Conservation (phyloP, 2,797 vertebrate genomes). For the Heteromormyrus szaboi region DNA sequence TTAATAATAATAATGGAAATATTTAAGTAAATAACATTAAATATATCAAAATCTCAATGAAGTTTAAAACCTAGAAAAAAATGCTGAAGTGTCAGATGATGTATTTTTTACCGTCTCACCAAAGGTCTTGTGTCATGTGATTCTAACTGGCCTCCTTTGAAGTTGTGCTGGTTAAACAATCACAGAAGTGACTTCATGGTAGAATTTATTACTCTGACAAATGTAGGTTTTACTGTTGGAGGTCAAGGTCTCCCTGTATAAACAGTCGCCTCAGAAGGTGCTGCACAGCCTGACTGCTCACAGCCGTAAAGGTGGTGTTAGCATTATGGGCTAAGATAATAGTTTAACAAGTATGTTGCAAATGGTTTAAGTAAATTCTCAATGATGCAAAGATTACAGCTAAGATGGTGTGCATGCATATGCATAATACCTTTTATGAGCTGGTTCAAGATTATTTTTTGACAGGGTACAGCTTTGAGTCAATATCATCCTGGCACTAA, state of each 20-base stretch:
- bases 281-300: neutral
- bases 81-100: neutral
- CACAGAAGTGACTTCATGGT: slow-evolving; percentile 46
- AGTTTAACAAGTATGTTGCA: neutral
- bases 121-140: neutral
- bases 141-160: slow-evolving; percentile 15
- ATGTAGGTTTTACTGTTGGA: slow-evolving; percentile 13
- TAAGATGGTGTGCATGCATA: neutral
- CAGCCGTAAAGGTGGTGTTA: neutral
- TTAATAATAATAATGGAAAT: neutral
- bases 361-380: neutral
- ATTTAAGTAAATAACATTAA: neutral
- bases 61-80: neutral
- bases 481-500: neutral
- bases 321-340: neutral
- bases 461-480: neutral
- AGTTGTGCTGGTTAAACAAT: slow-evolving; percentile 17
- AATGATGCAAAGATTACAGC: neutral
- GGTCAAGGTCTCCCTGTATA: slow-evolving; percentile 42
- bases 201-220: slow-evolving; percentile 40
- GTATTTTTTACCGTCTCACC: neutral
- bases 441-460: neutral
- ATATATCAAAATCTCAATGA: neutral
- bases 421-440: neutral
- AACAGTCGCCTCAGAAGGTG: neutral